Percentiles rank a stretch among this genome's conserved stretches.
Evolutionary conservation across 2,113 vertebrate species (phyloP).

Genomic region (Leiothrix lutea): DNA sequence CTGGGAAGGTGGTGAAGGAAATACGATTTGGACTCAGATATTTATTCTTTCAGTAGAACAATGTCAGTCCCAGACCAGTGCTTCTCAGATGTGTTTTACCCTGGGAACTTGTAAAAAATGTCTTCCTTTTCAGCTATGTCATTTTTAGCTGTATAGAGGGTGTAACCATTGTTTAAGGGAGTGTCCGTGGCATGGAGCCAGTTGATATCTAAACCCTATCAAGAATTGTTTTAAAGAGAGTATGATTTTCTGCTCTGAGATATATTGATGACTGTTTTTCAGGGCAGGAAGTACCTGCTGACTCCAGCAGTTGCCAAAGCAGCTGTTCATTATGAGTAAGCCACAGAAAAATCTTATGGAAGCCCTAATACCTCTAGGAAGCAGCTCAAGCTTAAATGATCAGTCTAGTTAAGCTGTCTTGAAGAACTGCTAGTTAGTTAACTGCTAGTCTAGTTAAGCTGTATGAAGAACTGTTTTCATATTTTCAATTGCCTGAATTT

Average conservation of each 20-base stretch:
- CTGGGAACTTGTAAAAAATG: conserved; percentile 60
- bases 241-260: neutral
- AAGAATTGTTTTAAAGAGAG: neutral
- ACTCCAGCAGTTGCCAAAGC: conserved; percentile 24
- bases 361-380: conserved; percentile 12
- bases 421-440: neutral
- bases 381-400: neutral
- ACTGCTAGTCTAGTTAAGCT: neutral
- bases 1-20: conserved; percentile 63
- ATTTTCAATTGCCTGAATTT: neutral
- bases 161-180: conserved; percentile 38
- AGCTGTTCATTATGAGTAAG: conserved; percentile 38
- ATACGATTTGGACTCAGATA: conserved; percentile 20
- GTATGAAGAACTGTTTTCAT: neutral
- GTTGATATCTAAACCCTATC: neutral
- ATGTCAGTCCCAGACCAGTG: conserved; percentile 27
- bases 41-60: conserved; percentile 67
- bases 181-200: neutral
- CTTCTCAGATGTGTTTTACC: conserved; percentile 31
- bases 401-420: neutral
- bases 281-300: conserved; percentile 32
- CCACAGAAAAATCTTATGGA: neutral
- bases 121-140: conserved; percentile 49
- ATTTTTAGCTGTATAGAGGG: conserved; percentile 49
- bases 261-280: conserved; percentile 13